A percentile compares a stretch with the other conserved stretches of the same genome.
These are phyloP conservation scores for Bettongia penicillata DNA, from an alignment of 2,113 vertebrate genomes.

Conservation along the genomic window DNA sequence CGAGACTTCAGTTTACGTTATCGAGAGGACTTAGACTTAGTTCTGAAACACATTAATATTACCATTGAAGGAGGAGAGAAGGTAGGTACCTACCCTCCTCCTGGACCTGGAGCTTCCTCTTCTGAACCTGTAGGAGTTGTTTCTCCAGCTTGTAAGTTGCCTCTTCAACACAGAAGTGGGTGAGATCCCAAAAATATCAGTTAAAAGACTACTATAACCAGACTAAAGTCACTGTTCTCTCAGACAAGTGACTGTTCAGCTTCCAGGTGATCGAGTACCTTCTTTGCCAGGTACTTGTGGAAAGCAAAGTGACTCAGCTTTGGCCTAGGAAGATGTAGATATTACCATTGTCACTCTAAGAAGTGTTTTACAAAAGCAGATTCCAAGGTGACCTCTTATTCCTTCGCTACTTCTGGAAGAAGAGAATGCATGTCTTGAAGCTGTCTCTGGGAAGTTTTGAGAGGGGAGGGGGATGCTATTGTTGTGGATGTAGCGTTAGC, in stretches of 20 bases:
- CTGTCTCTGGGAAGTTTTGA: background rate
- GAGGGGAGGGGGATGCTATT: background rate
- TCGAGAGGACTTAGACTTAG: conserved; percentile 91
- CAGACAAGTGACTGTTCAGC: fast-evolving
- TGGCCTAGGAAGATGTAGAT: fast-evolving
- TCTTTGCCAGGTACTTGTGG: background rate
- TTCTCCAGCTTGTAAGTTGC: background rate
- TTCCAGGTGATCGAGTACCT: background rate
- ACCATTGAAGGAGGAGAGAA: conserved; percentile 92
- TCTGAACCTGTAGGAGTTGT: background rate
- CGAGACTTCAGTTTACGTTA: conserved; percentile 90
- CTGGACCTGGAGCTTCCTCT: fast-evolving
- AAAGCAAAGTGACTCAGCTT: background rate
- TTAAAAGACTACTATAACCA: fast-evolving
- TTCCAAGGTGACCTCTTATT: background rate
- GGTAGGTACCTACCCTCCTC: conserved; percentile 73
- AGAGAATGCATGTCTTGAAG: background rate
- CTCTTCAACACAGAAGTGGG: background rate
- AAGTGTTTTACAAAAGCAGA: background rate
- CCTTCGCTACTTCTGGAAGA: background rate
- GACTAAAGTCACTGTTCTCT: background rate
- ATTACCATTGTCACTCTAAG: background rate
- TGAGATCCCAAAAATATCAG: background rate
- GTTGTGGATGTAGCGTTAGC: fast-evolving
- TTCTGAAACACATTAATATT: conserved; percentile 90